Evolutionary conservation across 1,140 invertebrate species (phyloP).

Genomic region (Physella acuta): DNA sequence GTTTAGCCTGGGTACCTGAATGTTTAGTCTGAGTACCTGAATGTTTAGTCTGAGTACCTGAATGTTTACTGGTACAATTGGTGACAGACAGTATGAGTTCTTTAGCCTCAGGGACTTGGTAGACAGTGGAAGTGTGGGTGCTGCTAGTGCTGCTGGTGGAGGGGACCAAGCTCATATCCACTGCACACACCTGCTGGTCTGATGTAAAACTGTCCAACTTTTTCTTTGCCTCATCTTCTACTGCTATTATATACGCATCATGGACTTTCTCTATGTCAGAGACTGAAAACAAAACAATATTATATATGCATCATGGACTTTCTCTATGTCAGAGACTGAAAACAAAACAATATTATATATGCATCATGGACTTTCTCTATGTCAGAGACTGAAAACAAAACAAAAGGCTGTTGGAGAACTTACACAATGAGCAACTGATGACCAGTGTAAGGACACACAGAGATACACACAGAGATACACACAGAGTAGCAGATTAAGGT

Average conservation of each 20-base stretch:
- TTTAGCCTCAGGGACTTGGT: too few relatives aligned
- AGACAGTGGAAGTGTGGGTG: too few relatives aligned
- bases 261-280: conserved; percentile 81
- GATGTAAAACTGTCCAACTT: conserved; percentile 85
- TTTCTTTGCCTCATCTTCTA: conserved; percentile 87
- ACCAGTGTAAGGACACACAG: too few relatives aligned
- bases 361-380: conserved; percentile 89
- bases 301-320: conserved; percentile 94
- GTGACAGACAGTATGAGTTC: too few relatives aligned
- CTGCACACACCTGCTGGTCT: conserved; percentile 85
- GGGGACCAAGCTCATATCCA: conserved; percentile 87
- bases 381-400: conserved; percentile 71
- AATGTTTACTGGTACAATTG: too few relatives aligned
- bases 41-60: too few relatives aligned
- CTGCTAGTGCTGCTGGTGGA: conserved; percentile 19
- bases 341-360: conserved; percentile 75
- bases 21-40: too few relatives aligned
- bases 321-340: conserved; percentile 78
- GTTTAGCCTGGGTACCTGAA: too few relatives aligned
- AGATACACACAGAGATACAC: too few relatives aligned
- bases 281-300: conserved; percentile 72
- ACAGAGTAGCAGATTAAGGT: too few relatives aligned
- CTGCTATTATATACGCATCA: conserved; percentile 96
- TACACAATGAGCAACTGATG: too few relatives aligned
- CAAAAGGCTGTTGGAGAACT: too few relatives aligned